Evolutionary conservation across 1,140 invertebrate genomes (phyloP), one percentile per base, ranked within the genome.

Genomic region (Zaprionus davidi): DNA sequence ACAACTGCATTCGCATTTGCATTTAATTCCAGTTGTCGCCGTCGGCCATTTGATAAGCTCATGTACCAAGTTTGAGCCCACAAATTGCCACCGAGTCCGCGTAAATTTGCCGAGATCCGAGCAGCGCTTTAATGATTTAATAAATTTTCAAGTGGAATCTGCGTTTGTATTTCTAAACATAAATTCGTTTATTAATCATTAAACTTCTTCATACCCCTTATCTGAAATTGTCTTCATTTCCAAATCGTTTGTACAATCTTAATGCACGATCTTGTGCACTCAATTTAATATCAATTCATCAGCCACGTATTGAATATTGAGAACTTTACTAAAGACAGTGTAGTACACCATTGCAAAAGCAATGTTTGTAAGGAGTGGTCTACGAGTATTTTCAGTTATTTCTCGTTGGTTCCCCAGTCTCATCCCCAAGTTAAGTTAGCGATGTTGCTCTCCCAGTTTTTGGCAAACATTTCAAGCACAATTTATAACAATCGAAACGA

Each of bases 1-100:
- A 63, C 38, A 36, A 41, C 20, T 71, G 74, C 63, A 78, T 78
- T 70, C 66, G 65, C 59, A 73, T 83, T 76, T 78, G 71, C 71
- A 82, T 79, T 83, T 79, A 38, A 56, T 75, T 78, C 36, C 41
- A 46, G 41, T 31, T 55, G n/a, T 31, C 31, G 66, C 31, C 44
- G 26, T 59, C 31, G 41, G 38, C 56, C 66, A 59, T 59, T 58
- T 59, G 13, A 41, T 28, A 31, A 58, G 20, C 26, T 24, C 41
- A 9, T 17, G 46, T 11, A 51, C 1, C 24, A 17, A 41, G 15
- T 55, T 44, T 5, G 36, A 38, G 11, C 34, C 41, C 44, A 36
- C 44, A 66, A 64, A 66, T 62, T 46, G 22, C 51, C 41, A 70
- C 15, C n/a, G 63, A n/a, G n/a, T 55, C 36, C 28, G 28, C 31